A percentile compares a stretch with the other conserved stretches of the same genome.
These are phyloP conservation scores for Macrosoma leucophasiata DNA, from an alignment of 2,888 invertebrate species.

Conservation along the genomic window DNA sequence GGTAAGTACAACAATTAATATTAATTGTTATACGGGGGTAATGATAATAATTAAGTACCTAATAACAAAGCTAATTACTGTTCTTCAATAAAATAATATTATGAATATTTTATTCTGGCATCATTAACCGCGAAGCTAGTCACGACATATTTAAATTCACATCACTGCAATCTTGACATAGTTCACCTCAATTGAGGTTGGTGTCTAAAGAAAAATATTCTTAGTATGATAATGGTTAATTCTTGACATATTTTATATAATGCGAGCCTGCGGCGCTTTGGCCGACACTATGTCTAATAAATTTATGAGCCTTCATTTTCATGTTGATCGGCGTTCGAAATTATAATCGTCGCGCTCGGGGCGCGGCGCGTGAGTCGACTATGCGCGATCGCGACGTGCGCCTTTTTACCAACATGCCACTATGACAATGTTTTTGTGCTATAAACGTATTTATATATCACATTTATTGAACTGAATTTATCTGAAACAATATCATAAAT, in stretches of 20 bases:
- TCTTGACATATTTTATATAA: constrained; percentile 74
- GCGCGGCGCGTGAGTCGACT: constrained; percentile 44
- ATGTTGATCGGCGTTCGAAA: constrained; percentile 73
- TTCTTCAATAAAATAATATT: too few species aligned
- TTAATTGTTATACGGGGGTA: too few species aligned
- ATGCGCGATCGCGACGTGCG: constrained; percentile 8
- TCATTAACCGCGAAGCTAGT: constrained; percentile 28
- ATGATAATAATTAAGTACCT: too few species aligned
- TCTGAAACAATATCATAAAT: too few species aligned
- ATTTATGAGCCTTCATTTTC: constrained; percentile 73
- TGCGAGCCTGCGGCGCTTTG: constrained; percentile 60
- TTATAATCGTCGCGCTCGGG: constrained; percentile 70
- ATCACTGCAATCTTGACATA: constrained; percentile 36
- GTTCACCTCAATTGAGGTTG: constrained; percentile 37
- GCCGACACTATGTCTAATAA: constrained; percentile 76
- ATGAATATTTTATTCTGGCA: too few species aligned
- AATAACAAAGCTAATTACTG: too few species aligned
- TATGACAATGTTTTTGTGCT: too few species aligned
- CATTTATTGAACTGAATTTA: too few species aligned
- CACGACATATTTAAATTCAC: constrained; percentile 40
- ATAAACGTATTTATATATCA: too few species aligned
- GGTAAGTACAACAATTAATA: too few species aligned
- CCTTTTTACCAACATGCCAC: too few species aligned
- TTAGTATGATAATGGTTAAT: constrained; percentile 69
- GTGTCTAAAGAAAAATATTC: constrained; percentile 51